A percentile compares a stretch with the other conserved stretches of the same genome.
phyloP scores from a whole-genome alignment of 2,888 invertebrate genomes.

The Oegoconia quadripuncta region DNA sequence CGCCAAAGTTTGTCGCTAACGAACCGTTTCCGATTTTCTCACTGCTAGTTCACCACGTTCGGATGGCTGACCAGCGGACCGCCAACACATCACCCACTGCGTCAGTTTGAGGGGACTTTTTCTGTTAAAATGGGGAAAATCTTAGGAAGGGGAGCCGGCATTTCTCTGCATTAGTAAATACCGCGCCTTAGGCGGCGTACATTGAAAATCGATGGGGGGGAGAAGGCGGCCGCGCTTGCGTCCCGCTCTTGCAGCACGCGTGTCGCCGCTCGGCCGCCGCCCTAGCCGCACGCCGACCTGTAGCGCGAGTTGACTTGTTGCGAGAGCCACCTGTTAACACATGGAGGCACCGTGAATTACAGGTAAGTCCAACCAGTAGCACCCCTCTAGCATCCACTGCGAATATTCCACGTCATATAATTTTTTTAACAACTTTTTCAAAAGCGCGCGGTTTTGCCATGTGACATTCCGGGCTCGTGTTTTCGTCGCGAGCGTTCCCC shows the following conservation, averaged over 20 bases:
- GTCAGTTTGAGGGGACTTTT: neutral
- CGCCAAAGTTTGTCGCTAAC: neutral
- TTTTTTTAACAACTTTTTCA: slow-evolving; percentile 1
- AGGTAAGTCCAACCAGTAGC: slow-evolving; percentile 50
- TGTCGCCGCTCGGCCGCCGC: slow-evolving; percentile 53
- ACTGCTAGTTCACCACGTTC: neutral
- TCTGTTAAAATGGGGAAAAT: slow-evolving; percentile 30
- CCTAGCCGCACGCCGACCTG: slow-evolving; percentile 56
- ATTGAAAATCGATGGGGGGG: slow-evolving; percentile 70
- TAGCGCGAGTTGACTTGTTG: slow-evolving; percentile 63
- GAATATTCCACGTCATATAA: slow-evolving; percentile 10
- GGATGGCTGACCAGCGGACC: neutral
- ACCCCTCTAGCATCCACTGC: slow-evolving; percentile 14
- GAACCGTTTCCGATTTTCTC: slow-evolving; percentile 2
- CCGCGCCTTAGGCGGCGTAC: slow-evolving; percentile 53
- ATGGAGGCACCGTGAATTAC: slow-evolving; percentile 61
- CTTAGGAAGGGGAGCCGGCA: slow-evolving; percentile 53
- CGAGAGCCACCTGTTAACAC: slow-evolving; percentile 69
- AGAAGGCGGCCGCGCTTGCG: slow-evolving; percentile 32
- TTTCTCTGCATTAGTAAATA: slow-evolving; percentile 69
- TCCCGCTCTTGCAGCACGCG: slow-evolving; percentile 32
- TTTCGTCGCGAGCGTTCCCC: slow-evolving; percentile 18
- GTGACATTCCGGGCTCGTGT: slow-evolving; percentile 23
- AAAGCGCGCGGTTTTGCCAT: slow-evolving; percentile 18
- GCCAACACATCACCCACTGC: neutral